These are phyloP conservation scores for Uropetala carovei DNA, from an alignment of 2,888 invertebrate genomes.

Conservation along the genomic window DNA sequence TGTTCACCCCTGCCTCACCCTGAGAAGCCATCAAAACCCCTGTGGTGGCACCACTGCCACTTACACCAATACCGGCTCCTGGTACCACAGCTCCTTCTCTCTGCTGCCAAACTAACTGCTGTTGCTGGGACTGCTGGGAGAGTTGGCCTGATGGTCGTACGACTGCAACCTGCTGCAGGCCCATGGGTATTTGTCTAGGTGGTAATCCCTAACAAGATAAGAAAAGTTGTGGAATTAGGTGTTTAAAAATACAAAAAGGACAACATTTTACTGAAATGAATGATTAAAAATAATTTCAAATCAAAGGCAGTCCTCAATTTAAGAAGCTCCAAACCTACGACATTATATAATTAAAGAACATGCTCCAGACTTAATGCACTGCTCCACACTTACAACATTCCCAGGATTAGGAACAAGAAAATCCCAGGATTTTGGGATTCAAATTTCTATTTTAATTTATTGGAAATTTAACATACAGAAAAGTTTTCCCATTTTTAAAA, in stretches of 20 bases:
- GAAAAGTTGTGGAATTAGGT: too few species aligned
- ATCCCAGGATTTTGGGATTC: too few species aligned
- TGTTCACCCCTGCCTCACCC: slow-evolving; percentile 27
- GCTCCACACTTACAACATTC: too few species aligned
- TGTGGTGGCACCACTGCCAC: neutral
- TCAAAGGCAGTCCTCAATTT: too few species aligned
- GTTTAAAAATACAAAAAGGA: neutral
- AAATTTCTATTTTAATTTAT: too few species aligned
- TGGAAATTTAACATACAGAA: too few species aligned
- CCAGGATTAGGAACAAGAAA: too few species aligned
- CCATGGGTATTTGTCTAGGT: slow-evolving; percentile 35
- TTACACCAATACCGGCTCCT: neutral
- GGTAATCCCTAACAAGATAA: slow-evolving; percentile 25
- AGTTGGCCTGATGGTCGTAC: slow-evolving; percentile 55
- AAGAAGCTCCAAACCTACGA: too few species aligned
- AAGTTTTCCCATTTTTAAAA: too few species aligned
- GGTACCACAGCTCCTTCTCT: slow-evolving; percentile 53
- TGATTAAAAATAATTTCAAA: too few species aligned
- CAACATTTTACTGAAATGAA: neutral
- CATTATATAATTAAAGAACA: too few species aligned
- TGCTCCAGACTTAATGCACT: too few species aligned
- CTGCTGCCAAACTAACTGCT: slow-evolving; percentile 66
- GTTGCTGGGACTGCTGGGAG: slow-evolving; percentile 67
- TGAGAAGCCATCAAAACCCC: neutral
- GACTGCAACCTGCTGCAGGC: slow-evolving; percentile 66